phyloP scores from a whole-genome alignment of 2,888 invertebrate genomes.

The Omphaloscelis lunosa region DNA sequence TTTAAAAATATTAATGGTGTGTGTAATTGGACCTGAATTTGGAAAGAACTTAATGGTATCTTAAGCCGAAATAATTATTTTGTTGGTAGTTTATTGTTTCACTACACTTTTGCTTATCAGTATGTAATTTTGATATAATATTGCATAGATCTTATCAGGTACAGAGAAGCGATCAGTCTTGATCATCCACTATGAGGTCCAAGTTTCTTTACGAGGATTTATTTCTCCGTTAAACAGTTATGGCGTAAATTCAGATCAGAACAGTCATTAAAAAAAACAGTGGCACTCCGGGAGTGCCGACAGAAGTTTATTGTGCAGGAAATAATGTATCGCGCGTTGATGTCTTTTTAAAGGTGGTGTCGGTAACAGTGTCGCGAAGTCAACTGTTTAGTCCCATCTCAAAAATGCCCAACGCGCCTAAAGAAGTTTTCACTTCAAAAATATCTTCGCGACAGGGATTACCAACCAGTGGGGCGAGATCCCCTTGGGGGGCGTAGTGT shows the following conservation, averaged over 20 bases:
- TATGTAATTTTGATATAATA: background rate
- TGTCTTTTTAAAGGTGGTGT: no score
- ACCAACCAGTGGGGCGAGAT: no score
- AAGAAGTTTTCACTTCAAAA: no score
- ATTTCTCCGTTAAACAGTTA: background rate
- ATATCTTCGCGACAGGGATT: background rate
- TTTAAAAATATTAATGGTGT: constrained; percentile 11
- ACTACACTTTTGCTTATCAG: constrained; percentile 31
- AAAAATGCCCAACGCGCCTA: no score
- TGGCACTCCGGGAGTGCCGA: no score
- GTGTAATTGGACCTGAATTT: constrained; percentile 8
- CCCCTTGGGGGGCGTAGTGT: no score
- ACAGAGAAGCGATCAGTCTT: background rate
- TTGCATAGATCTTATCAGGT: background rate
- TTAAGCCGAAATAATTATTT: background rate
- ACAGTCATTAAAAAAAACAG: background rate
- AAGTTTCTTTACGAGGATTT: background rate
- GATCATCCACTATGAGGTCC: background rate
- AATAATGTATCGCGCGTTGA: no score
- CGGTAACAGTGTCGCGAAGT: no score
- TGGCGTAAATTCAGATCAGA: background rate
- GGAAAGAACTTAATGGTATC: constrained; percentile 30
- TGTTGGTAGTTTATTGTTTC: constrained; percentile 3
- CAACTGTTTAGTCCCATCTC: no score
- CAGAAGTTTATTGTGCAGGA: no score